Evolutionary conservation across 2,113 vertebrate species (phyloP).

Genomic region (Tragelaphus imberbis): DNA sequence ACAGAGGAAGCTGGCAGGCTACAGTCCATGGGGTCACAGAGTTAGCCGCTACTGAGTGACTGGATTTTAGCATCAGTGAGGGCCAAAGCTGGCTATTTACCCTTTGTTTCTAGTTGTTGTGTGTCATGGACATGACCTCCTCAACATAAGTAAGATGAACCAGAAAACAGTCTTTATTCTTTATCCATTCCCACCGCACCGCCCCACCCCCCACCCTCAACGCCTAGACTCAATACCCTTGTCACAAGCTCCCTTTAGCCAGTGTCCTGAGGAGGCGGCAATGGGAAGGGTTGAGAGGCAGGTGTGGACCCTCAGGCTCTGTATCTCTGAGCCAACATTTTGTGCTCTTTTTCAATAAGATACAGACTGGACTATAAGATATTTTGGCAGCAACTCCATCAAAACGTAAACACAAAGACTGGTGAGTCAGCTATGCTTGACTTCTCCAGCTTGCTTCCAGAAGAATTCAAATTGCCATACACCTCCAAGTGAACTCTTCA

Average conservation of each 20-base stretch:
- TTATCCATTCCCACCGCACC: neutral
- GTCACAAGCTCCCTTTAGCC: neutral
- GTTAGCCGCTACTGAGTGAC: neutral
- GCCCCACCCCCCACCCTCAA: neutral
- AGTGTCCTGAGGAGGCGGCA: rapidly evolving
- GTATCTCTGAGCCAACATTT: neutral
- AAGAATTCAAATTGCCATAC: conserved; percentile 25
- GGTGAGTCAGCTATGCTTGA: neutral
- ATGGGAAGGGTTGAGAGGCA: no score
- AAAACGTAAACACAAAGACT: neutral
- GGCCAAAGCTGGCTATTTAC: neutral
- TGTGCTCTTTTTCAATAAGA: neutral
- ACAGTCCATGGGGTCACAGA: neutral
- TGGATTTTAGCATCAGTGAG: neutral
- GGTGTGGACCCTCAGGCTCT: neutral
- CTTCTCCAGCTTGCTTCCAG: neutral
- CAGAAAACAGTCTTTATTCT: neutral
- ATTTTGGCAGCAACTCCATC: neutral
- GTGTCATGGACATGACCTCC: neutral
- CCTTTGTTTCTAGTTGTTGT: neutral
- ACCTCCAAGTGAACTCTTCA: conserved; percentile 52
- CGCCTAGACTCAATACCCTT: neutral
- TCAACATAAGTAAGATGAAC: neutral
- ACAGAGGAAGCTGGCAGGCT: neutral
- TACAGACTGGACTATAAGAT: neutral